phyloP scores from a whole-genome alignment of 2,888 invertebrate genomes.

The Agrenia bidenticulata region DNA sequence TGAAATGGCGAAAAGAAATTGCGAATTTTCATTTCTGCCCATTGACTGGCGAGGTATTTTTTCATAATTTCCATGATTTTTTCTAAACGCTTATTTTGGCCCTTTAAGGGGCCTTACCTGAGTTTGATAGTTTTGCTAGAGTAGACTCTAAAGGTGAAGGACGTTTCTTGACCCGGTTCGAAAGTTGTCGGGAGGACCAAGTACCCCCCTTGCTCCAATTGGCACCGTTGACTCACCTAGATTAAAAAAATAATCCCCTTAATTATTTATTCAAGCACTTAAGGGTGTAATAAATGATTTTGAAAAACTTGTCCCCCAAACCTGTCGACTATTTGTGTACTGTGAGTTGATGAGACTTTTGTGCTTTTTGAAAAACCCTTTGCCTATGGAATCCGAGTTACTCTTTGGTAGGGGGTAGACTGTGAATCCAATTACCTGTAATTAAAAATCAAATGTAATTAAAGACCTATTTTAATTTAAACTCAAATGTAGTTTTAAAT shows the following conservation, averaged over 20 bases:
- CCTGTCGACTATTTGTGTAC: conserved; percentile 88
- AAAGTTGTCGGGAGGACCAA: conserved; percentile 86
- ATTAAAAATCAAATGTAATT: conserved; percentile 28
- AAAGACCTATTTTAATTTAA: too few relatives aligned
- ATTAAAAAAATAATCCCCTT: too few relatives aligned
- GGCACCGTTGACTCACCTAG: conserved; percentile 69
- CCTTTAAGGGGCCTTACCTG: conserved; percentile 64
- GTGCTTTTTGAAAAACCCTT: conserved; percentile 78
- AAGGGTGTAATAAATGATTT: too few relatives aligned
- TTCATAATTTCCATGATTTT: too few relatives aligned
- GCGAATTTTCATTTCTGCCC: too few relatives aligned
- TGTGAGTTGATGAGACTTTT: conserved; percentile 85
- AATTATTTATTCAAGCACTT: too few relatives aligned
- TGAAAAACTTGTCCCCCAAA: conserved; percentile 60
- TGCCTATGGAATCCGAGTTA: conserved; percentile 73
- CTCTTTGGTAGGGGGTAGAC: conserved; percentile 73
- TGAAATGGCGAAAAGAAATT: conserved; percentile 53
- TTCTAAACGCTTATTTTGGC: too few relatives aligned
- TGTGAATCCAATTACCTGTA: conserved; percentile 77
- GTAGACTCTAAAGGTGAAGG: conserved; percentile 79
- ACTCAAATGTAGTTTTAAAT: too few relatives aligned
- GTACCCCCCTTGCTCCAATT: conserved; percentile 77
- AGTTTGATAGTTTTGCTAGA: conserved; percentile 75
- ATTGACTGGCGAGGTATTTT: too few relatives aligned
- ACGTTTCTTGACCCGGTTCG: conserved; percentile 84